Evolutionary conservation across 2,113 vertebrate species (phyloP), one percentile per base, ranked within the genome.

Genomic region (Varanus komodoensis): DNA sequence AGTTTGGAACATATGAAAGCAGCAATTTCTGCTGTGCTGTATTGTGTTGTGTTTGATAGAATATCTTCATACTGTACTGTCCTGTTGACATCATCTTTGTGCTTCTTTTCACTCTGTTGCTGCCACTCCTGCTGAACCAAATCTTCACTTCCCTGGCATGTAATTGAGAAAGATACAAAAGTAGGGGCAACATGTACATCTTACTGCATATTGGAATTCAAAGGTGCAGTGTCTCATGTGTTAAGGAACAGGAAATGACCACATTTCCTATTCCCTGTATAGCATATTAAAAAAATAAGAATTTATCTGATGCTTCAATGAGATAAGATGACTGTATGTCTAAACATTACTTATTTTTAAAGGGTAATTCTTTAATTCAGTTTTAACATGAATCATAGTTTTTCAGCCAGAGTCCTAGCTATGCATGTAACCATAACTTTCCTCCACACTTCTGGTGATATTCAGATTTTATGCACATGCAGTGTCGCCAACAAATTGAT

Each of bases 401-500:
- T 82, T 57, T 17, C 38, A 29, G 34, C 6, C 25, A 64, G n/a
- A 34, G 50, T 79, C 29, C 57, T 67, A 15, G 12, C 54, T 89
- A 17, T 25, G 29, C 61, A 21, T 44, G 29, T 38, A 73, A 89
- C 48, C 8, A 38, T 3, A 88, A 23, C 8, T 19, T 57, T 54
- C 44, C 68, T 73, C 73, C 82, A 54, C 38, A 81, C 48, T 74
- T 83, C 54, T 75, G 44, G 1, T 29, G 11, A 67, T 84, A 67
- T 77, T 77, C 57, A 89, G 71, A 77, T 68, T 89, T 77, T 89
- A 89, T 77, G 71, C 32, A 84, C 71, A 75, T 84, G 48, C 50
- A 14, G 38, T 27, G 6, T 52, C 21, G 3, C 71, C 19, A 50
- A 67, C 82, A 77, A 83, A 89, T 89, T 82, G 81, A 84, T 89